Evolutionary conservation across 2,113 vertebrate species (phyloP), one percentile per base, ranked within the genome.

Genomic region (Vimba vimba): DNA sequence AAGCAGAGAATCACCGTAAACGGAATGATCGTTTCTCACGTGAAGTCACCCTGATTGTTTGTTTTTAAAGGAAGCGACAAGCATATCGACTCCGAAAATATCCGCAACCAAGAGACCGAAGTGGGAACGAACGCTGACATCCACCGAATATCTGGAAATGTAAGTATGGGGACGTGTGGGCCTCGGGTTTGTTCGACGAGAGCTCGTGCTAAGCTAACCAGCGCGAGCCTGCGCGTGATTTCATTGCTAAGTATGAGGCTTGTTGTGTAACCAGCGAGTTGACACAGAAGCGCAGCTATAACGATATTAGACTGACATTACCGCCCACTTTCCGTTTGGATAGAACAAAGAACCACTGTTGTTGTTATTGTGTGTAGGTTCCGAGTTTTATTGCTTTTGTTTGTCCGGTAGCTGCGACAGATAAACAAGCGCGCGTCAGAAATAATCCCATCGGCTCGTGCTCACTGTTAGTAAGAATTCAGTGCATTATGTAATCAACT

Each of bases 1-100:
- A 92, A 93, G 92, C 93, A 94, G 94, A 94, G 94, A 93, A 94
- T 92, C 92, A 80, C 93, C 93, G 93, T 93, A 91, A 92, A 91
- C 93, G 93, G 94, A 95, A 91, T 95, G 94, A 94, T 92, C 94
- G 92, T 91, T 92, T 89, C 92, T 95, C 91, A 89, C 93, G 92
- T 95, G 93, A 95, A 93, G 92, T 93, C 91, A 92, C 89, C 91
- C 91, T 92, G 55, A 66, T 73, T 78, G 82, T 90, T 90, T 92
- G 91, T 93, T 91, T 91, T 91, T 88, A 90, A 78, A 71, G 36
- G 52, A 86, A 57, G 25, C 57, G 62, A 75, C 59, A 25, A 25
- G 43, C 47, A 6, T 25, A 45, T 68, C n/a, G 45, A 50, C 62
- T 8, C 64, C 36, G 57, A 62, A 52, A 91, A 88, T 88, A 71